Base-by-base conservation (phyloP, 2,797 vertebrate genomes). In the Hoplostethus atlanticus region DNA sequence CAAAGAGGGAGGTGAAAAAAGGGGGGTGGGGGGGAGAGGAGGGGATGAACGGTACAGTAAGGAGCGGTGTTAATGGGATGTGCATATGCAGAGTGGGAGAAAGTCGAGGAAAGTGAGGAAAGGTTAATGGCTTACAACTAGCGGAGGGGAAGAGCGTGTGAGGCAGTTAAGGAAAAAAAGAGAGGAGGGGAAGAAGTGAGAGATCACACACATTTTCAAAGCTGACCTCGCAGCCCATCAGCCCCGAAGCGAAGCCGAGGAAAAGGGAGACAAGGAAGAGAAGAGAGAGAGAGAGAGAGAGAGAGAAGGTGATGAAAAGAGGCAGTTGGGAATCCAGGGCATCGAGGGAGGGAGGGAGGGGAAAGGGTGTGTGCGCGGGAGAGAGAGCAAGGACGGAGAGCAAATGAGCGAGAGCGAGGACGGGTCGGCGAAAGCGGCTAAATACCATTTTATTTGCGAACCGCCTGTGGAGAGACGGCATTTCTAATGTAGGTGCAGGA, bases 381-480 rank as follows among this genome's bases (percentile, higher is more conserved):
- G 77, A 72, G 56, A 50, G 42, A 42, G 30, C 42, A 73, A 51
- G 48, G 21, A 51, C 11, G 50, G 40, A 57, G 76, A 65, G 16
- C 15, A 34, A 51, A 56, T 1, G 57, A 73, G 83, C 3, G 42
- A 71, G 76, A 84, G 75, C 1, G 21, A 21, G 21, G 21, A 21
- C 21, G 21, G 21, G 21, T 21, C 21, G 21, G 52, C 77, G 69
- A 53, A 73, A 76, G 75, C 74, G 66, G 91, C 92, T 93, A 93
- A 94, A 92, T 91, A 88, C 87, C 79, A 87, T 93, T 93, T 92
- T 90, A 92, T 84, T 89, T 21, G 79, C 85, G 56, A 81, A 64
- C 79, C 87, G 88, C 91, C 25, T 21, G 21, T 21, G 67, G 66
- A 88, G 91, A 92, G 87, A 79, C 72, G 72, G 73, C 80, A 90